Evolutionary conservation across 2,888 invertebrate genomes (phyloP).

Genomic region (Leptinotarsa juncta): DNA sequence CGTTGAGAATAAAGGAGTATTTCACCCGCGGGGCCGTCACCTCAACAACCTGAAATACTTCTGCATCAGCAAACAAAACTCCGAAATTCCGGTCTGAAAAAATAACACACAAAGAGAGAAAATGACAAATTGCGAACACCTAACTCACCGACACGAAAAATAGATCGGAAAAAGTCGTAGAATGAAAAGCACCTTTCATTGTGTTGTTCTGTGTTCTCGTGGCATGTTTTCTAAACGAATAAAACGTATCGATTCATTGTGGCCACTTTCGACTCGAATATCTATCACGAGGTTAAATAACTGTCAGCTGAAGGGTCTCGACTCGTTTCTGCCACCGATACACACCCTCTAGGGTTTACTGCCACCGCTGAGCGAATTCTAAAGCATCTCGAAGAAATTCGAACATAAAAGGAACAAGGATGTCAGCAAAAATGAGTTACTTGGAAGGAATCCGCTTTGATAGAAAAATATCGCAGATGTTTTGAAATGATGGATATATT

Average conservation of each 20-base stretch:
- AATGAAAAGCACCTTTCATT: constrained; percentile 29
- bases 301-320: constrained; percentile 53
- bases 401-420: constrained; percentile 49
- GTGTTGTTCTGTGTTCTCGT: constrained; percentile 12
- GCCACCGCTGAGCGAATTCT: constrained; percentile 44
- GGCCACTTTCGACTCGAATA: constrained; percentile 48
- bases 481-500: constrained; percentile 37
- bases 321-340: constrained; percentile 37
- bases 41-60: background rate
- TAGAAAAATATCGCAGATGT: constrained; percentile 45
- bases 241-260: constrained; percentile 44
- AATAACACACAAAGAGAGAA: constrained; percentile 9
- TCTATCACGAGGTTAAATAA: constrained; percentile 58
- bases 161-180: constrained; percentile 22
- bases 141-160: constrained; percentile 13
- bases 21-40: background rate
- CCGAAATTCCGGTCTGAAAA: constrained; percentile 7
- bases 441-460: constrained; percentile 47
- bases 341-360: constrained; percentile 32
- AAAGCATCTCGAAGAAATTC: constrained; percentile 49
- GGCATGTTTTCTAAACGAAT: constrained; percentile 40
- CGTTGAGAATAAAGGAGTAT: background rate
- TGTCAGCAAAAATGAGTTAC: constrained; percentile 54
- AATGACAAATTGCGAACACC: constrained; percentile 25
- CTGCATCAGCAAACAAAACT: constrained; percentile 10